Percentiles rank a stretch among this genome's conserved stretches.
phyloP scores from a whole-genome alignment of 2,797 vertebrate genomes.

The Coreius guichenoti region DNA sequence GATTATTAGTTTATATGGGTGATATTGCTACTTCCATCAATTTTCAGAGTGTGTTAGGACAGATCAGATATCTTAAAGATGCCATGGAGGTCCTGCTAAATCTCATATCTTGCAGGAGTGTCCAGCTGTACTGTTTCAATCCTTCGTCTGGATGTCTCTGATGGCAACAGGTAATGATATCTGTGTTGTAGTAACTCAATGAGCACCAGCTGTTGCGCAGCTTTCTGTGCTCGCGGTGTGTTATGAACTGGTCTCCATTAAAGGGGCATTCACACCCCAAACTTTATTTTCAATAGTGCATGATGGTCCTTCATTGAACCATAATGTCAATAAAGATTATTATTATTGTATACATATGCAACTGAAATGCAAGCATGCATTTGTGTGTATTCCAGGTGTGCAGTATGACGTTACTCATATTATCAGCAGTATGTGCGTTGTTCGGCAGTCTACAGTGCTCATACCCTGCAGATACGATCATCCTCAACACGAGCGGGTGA shows the following conservation, averaged over 20 bases:
- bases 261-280: too few relatives aligned
- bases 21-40: not conserved
- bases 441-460: slow-evolving; percentile 18
- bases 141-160: not conserved
- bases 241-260: not conserved
- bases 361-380: too few relatives aligned
- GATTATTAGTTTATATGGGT: not conserved
- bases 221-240: not conserved
- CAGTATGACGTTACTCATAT: slow-evolving; percentile 28
- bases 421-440: slow-evolving; percentile 28
- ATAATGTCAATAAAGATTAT: too few relatives aligned
- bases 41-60: not conserved
- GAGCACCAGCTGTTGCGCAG: too few relatives aligned
- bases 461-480: slow-evolving; percentile 39
- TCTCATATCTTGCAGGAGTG: not conserved
- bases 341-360: too few relatives aligned
- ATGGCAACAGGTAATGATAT: slow-evolving; percentile 1
- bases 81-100: not conserved
- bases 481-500: not conserved
- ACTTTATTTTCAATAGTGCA: too few relatives aligned
- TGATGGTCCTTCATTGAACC: too few relatives aligned
- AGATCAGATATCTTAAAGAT: not conserved
- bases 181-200: not conserved
- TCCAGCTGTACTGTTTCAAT: not conserved
- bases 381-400: slow-evolving; percentile 5